These are phyloP conservation scores for Drosophila chauvacae DNA, from an alignment of 1,140 invertebrate species.

Conservation along the genomic window DNA sequence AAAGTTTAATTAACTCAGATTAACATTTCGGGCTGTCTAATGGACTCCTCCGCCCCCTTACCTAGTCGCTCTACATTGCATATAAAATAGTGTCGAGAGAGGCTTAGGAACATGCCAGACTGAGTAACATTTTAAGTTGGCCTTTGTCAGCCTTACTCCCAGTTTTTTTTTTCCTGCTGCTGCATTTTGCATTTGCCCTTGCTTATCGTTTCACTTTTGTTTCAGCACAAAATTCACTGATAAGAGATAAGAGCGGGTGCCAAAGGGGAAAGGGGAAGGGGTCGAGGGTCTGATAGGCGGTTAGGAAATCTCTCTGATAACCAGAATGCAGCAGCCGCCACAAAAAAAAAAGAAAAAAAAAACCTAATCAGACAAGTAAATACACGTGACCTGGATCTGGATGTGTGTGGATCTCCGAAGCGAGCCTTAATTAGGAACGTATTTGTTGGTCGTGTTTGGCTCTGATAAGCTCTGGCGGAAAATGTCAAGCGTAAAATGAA, in stretches of 20 bases:
- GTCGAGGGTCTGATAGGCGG: conserved; percentile 3
- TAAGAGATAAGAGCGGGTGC: conserved; percentile 33
- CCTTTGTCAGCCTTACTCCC: conserved; percentile 17
- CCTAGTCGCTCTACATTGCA: background rate
- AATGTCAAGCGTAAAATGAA: conserved; percentile 44
- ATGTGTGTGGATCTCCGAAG: conserved; percentile 16
- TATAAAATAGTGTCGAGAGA: conserved; percentile 2
- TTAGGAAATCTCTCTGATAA: conserved; percentile 33
- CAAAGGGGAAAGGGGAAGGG: background rate
- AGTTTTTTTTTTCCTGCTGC: background rate
- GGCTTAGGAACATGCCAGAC: conserved; percentile 15
- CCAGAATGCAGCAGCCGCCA: conserved; percentile 33
- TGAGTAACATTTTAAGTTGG: conserved; percentile 30
- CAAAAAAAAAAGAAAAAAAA: conserved; percentile 10
- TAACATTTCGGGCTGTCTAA: conserved; percentile 36
- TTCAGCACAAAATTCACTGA: conserved; percentile 35
- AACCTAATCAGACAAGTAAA: conserved; percentile 61
- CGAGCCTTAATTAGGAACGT: conserved; percentile 45
- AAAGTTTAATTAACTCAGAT: conserved; percentile 33
- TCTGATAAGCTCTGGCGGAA: conserved; percentile 45
- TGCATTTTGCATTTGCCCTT: conserved; percentile 40
- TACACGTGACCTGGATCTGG: conserved; percentile 71
- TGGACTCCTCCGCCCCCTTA: background rate
- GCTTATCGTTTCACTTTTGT: conserved; percentile 56
- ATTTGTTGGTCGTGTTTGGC: conserved; percentile 45